Evolutionary conservation across 1,140 invertebrate species (phyloP).

Genomic region (Saccostrea echinata): DNA sequence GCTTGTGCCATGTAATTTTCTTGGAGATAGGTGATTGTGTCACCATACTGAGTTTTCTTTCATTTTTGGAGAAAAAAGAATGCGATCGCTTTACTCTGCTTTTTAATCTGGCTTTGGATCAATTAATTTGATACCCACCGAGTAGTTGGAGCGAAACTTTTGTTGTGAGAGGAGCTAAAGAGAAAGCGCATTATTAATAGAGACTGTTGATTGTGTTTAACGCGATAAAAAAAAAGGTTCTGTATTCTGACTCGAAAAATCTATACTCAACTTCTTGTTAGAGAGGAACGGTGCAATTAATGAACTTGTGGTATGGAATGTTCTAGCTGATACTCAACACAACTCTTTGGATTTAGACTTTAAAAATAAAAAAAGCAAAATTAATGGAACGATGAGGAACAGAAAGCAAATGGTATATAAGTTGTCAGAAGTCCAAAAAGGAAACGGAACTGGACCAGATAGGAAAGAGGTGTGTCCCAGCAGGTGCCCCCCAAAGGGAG

Average conservation of each 20-base stretch:
- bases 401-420: conserved; percentile 6
- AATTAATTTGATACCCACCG: conserved; percentile 22
- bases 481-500: neutral
- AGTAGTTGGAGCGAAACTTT: conserved; percentile 19
- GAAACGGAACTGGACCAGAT: neutral
- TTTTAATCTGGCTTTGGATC: conserved; percentile 16
- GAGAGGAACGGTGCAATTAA: neutral
- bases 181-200: conserved; percentile 5
- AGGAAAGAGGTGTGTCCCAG: neutral
- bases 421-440: neutral
- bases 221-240: neutral
- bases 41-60: neutral
- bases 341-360: too few relatives aligned
- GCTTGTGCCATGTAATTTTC: conserved; percentile 6
- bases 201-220: neutral
- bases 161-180: conserved; percentile 20
- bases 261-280: neutral
- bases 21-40: neutral
- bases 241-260: neutral
- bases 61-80: neutral
- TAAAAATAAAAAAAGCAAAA: too few relatives aligned
- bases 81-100: conserved; percentile 1
- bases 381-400: neutral
- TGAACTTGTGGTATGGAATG: neutral
- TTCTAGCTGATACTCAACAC: too few relatives aligned